phyloP scores from a whole-genome alignment of 37 sponge, comb jelly and placozoan species.

The Tethya wilhelma region DNA sequence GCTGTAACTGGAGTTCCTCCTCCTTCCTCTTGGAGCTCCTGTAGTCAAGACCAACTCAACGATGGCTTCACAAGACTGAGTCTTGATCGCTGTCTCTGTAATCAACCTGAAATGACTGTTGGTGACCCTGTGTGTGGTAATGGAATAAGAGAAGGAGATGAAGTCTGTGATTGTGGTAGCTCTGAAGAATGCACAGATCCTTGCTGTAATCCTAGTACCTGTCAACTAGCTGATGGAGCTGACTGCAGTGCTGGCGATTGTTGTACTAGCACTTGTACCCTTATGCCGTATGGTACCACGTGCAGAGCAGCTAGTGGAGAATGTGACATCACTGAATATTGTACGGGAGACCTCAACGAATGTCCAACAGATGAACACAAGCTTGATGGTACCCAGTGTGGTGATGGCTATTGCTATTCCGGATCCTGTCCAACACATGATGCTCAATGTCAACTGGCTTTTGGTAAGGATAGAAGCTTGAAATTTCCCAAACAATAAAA shows the following conservation, averaged over 20 bases:
- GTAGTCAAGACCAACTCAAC: conserved; percentile 27
- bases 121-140: conserved; percentile 75
- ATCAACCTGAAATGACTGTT: conserved; percentile 25
- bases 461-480: too few relatives aligned
- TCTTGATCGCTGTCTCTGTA: conserved; percentile 26
- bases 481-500: too few relatives aligned
- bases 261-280: conserved; percentile 40
- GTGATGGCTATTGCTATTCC: conserved; percentile 38
- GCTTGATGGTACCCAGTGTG: conserved; percentile 48
- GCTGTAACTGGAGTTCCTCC: not conserved
- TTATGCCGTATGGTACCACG: conserved; percentile 27
- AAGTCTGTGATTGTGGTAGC: conserved; percentile 78
- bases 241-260: conserved; percentile 56
- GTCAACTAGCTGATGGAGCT: conserved; percentile 60
- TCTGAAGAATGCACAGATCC: conserved; percentile 62
- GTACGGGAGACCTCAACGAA: conserved; percentile 40
- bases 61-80: not conserved
- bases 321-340: conserved; percentile 60
- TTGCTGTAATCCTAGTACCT: conserved; percentile 81
- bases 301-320: conserved; percentile 48
- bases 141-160: conserved; percentile 73
- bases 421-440: conserved; percentile 39
- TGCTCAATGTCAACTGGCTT: conserved; percentile 28
- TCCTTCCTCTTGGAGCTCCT: conserved; percentile 46
- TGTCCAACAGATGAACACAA: conserved; percentile 45